Base-by-base conservation (phyloP, 2,113 vertebrate genomes). In the Circaetus cinerascens region DNA sequence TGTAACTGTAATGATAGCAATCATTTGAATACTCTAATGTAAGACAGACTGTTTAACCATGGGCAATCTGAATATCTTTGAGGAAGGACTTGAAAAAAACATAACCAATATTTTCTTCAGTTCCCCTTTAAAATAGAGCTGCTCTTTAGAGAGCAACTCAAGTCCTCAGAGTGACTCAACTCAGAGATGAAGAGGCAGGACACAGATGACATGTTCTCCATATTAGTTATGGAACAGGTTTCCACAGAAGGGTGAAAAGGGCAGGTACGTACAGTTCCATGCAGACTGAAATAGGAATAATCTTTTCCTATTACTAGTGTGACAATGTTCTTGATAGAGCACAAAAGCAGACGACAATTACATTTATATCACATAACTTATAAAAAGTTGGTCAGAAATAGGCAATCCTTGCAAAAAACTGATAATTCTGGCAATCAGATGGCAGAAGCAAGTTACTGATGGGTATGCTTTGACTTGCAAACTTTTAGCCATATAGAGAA, bases 201-300 rank as follows among this genome's bases (percentile, higher is more conserved):
- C 30, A 48, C 4, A 51, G 51, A 55, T 18, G n/a, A 84, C 13
- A 32, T 1, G 6, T 21, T 51, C 48, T 56, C 26, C 66, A 46
- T 5, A 55, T 59, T 25, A 75, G 53, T 51, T 68, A 68, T 1
- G 21, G 48, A 68, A 64, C 23, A 75, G 30, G 53, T 86, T 94
- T 93, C 57, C 71, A 90, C 0, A 59, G 66, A 30, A 86, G 48
- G 74, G 82, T 90, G 74, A 69, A 90, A 72, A 95, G 48, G 66
- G 30, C 62, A 90, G 0, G 4, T 15, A 76, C 0, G 0, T 21
- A 67, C 20, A 68, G 40, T 36, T 50, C 80, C 6, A 46, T 0
- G 1, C 26, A 60, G 30, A 41, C 34, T 41, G 40, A 66, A 71
- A 40, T 0, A 34, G 25, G 12, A 69, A 48, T 43, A 41, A 86